Evolutionary conservation across 2,113 vertebrate genomes (phyloP).

Genomic region (Oenanthe oenanthe): DNA sequence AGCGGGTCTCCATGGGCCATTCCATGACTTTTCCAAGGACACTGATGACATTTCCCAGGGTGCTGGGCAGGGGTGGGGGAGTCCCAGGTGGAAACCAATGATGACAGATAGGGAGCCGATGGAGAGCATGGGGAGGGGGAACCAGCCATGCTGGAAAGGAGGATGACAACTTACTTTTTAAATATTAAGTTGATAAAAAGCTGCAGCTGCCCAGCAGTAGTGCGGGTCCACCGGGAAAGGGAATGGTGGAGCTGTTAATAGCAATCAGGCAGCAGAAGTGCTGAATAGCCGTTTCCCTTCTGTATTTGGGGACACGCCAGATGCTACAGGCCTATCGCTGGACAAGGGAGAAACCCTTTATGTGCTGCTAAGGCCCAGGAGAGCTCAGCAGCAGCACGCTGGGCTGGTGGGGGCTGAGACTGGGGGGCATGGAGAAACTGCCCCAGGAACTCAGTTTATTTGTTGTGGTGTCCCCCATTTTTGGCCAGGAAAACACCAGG

Average conservation of each 20-base stretch:
- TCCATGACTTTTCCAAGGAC: background rate
- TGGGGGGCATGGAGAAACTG: rapidly evolving
- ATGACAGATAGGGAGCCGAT: background rate
- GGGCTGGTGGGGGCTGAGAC: rapidly evolving
- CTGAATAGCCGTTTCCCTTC: slow-evolving; percentile 68
- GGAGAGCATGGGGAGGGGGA: rapidly evolving
- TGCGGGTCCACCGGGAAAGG: background rate
- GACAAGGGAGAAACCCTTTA: slow-evolving; percentile 38
- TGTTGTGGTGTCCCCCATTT: background rate
- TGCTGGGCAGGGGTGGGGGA: background rate
- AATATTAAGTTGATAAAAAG: background rate
- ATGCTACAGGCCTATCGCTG: slow-evolving; percentile 40
- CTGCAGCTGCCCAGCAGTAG: slow-evolving; percentile 2
- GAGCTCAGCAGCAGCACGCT: background rate
- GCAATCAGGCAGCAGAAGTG: slow-evolving; percentile 62
- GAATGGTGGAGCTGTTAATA: slow-evolving; percentile 43
- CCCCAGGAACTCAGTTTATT: background rate
- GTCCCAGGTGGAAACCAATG: background rate
- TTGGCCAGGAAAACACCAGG: background rate
- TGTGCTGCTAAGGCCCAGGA: background rate
- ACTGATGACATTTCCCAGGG: background rate
- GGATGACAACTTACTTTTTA: background rate
- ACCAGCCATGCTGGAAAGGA: background rate
- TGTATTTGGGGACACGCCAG: slow-evolving; percentile 61
- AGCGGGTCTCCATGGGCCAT: rapidly evolving